A percentile compares a stretch with the other conserved stretches of the same genome.
These are phyloP conservation scores for Apis florea DNA, from an alignment of 1,140 invertebrate genomes.

Conservation along the genomic window DNA sequence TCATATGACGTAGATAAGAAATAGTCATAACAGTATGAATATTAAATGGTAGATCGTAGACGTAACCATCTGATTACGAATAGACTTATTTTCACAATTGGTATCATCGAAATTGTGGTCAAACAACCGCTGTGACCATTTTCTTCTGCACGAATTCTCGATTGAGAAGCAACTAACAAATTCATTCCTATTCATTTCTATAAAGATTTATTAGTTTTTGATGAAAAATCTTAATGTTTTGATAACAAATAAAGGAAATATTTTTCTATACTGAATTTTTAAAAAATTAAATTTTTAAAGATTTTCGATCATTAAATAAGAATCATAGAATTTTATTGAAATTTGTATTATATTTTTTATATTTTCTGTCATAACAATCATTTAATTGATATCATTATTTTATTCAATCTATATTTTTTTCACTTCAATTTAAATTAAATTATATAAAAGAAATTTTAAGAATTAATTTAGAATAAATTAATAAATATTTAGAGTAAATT, in stretches of 20 bases:
- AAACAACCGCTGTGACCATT: slow-evolving; percentile 18
- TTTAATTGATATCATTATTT: too few species aligned
- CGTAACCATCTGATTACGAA: slow-evolving; percentile 42
- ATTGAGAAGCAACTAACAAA: background rate
- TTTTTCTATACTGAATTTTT: background rate
- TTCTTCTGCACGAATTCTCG: slow-evolving; percentile 45
- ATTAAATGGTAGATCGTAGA: slow-evolving; percentile 33
- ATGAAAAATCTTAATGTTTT: background rate
- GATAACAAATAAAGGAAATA: background rate
- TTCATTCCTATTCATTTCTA: slow-evolving; percentile 5
- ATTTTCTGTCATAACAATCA: too few species aligned
- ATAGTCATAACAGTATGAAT: slow-evolving; percentile 13
- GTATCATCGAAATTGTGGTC: slow-evolving; percentile 30
- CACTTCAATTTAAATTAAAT: too few species aligned
- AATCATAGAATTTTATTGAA: background rate
- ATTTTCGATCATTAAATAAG: background rate
- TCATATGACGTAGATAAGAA: slow-evolving; percentile 27
- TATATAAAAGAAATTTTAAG: too few species aligned
- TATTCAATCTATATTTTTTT: background rate
- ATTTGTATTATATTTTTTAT: too few species aligned
- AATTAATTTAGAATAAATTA: too few species aligned
- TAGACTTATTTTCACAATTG: slow-evolving; percentile 48
- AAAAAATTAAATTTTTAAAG: slow-evolving; percentile 1
- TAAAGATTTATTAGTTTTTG: background rate
- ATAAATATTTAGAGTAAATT: background rate